Evolutionary conservation across 2,888 invertebrate species (phyloP).

Genomic region (Slavum lentiscoides): DNA sequence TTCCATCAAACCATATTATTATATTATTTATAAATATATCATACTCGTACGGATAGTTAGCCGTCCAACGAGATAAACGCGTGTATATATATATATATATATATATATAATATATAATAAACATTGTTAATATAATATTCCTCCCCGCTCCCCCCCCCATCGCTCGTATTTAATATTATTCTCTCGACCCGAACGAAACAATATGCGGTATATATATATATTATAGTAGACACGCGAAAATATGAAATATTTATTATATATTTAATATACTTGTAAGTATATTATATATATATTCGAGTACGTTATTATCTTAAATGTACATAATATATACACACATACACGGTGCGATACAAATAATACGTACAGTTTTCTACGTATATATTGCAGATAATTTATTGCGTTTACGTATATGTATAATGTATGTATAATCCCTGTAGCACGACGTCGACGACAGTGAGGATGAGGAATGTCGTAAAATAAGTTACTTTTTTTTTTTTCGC

Average conservation of each 20-base stretch:
- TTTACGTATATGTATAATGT: not conserved
- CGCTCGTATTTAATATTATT: too few relatives aligned
- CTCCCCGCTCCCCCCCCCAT: too few relatives aligned
- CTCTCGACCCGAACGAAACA: conserved; percentile 16
- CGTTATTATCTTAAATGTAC: not conserved
- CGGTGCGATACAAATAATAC: not conserved
- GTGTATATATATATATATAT: too few relatives aligned
- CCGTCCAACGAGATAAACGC: not conserved
- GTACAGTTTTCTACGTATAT: not conserved
- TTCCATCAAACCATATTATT: conserved; percentile 7
- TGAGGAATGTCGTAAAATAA: not conserved
- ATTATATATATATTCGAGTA: not conserved
- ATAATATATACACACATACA: not conserved
- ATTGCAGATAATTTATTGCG: too few relatives aligned
- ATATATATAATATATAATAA: not conserved
- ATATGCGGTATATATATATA: not conserved
- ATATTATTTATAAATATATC: too few relatives aligned
- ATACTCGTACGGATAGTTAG: conserved; percentile 3
- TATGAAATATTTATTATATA: conserved; percentile 34
- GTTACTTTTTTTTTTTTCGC: not conserved
- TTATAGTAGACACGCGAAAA: conserved; percentile 23
- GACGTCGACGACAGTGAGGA: not conserved
- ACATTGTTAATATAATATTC: not conserved
- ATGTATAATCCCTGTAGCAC: not conserved
- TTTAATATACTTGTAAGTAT: conserved; percentile 2